Base-by-base conservation (phyloP, 2,113 vertebrate genomes). In the Vireo altiloquus region DNA sequence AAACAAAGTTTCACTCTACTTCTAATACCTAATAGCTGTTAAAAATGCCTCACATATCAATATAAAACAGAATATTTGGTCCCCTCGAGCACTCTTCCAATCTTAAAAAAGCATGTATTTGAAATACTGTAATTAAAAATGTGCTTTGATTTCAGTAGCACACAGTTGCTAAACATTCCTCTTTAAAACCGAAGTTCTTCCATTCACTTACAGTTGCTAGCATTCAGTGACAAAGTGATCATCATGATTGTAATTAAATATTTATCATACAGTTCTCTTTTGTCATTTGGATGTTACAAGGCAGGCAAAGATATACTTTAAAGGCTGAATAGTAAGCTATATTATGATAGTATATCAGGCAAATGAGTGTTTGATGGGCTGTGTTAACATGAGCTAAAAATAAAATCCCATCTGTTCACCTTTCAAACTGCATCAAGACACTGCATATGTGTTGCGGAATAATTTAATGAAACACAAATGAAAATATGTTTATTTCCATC, bases 381-480 rank as follows among this genome's bases (percentile, higher is more conserved):
- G 96, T 95, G 93, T 87, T 98, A 98, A 97, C 87, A 24, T 80
- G 94, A 96, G 91, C 97, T 98, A 98, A 98, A 98, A 98, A 98
- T 98, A 98, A 98, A 97, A 95, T 50, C 82, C 98, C 98, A 98
- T 98, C 97, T 98, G 97, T 97, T 98, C 97, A 97, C 97, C 96
- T 98, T 97, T 98, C 97, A 97, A 87, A 97, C 56, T 61, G 89
- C 90, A 97, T 96, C 90, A 94, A 85, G 94, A 84, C 63, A 79
- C 64, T 95, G 92, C 77, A 90, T 96, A 94, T 96, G 92, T 64
- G 77, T 78, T 96, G 89, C 6, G 35, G 92, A 93, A 96, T 90
- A 97, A 94, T 91, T 95, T 96, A 97, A 97, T 96, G 94, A 94
- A 97, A 97, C 70, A 20, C 78, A 94, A 97, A 97, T 96, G 94